Conservation (phyloP, 2,888 invertebrate species). For the Drosophila prostipennis region DNA sequence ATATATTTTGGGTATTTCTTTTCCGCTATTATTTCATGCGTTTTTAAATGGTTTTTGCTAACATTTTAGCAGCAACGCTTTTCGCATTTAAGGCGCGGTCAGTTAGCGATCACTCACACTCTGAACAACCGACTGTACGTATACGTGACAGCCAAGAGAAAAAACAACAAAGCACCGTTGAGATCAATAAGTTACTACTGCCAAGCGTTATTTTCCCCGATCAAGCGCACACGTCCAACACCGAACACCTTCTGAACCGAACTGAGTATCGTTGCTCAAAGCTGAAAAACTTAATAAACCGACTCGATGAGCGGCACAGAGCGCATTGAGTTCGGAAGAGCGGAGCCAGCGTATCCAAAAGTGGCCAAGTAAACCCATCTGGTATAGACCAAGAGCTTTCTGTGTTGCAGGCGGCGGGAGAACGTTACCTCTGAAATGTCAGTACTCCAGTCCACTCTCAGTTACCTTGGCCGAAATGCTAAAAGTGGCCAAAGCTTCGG, state of each 20-base stretch:
- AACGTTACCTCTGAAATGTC: conserved; percentile 8
- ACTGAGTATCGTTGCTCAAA: conserved; percentile 3
- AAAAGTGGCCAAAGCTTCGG: conserved; percentile 25
- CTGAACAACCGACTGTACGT: conserved; percentile 39
- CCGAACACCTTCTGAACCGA: conserved; percentile 67
- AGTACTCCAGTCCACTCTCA: conserved; percentile 24
- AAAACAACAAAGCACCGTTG: conserved; percentile 73
- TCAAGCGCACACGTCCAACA: conserved; percentile 71
- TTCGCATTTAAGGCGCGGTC: conserved; percentile 76
- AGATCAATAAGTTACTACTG: conserved; percentile 63
- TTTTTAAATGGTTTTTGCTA: not conserved
- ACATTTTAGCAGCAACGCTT: conserved; percentile 48
- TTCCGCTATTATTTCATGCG: conserved; percentile 22
- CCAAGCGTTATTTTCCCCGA: conserved; percentile 32
- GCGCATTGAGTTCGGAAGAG: conserved; percentile 59
- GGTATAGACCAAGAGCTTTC: conserved; percentile 4
- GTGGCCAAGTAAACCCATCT: conserved; percentile 10
- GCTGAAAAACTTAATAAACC: not conserved
- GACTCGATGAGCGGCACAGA: conserved; percentile 21
- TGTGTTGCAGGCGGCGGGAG: not conserved
- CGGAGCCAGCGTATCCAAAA: conserved; percentile 3
- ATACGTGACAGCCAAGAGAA: conserved; percentile 42
- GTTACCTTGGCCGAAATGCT: conserved; percentile 74
- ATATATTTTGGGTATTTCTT: conserved; percentile 7
- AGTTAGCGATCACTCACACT: conserved; percentile 56